phyloP scores from a whole-genome alignment of 2,888 invertebrate species.

The Netelia virgata region DNA sequence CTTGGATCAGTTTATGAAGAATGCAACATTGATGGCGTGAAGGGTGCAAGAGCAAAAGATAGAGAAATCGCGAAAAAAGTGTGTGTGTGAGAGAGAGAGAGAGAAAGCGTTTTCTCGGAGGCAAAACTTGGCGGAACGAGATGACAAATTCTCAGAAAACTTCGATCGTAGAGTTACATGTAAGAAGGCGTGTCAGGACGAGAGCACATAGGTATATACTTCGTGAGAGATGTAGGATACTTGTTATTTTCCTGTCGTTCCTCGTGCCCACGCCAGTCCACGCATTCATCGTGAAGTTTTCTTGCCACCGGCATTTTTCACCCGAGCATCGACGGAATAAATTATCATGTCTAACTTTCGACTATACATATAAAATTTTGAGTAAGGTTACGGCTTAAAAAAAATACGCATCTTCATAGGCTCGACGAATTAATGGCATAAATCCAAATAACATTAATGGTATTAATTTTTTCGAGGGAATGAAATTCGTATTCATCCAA shows the following conservation, averaged over 20 bases:
- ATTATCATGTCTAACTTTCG: not conserved
- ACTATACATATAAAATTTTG: too few species aligned
- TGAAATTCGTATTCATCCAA: too few species aligned
- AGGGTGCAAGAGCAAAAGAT: not conserved
- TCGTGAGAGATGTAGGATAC: not conserved
- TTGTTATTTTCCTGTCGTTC: not conserved
- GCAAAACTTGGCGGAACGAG: conserved; percentile 42
- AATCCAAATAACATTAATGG: too few species aligned
- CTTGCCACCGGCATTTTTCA: not conserved
- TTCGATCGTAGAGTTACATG: conserved; percentile 7
- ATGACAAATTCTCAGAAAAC: conserved; percentile 33
- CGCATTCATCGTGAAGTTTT: not conserved
- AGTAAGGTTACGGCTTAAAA: too few species aligned
- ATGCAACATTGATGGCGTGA: conserved; percentile 55
- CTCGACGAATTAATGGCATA: too few species aligned
- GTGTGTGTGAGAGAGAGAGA: not conserved
- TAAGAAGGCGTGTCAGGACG: conserved; percentile 3
- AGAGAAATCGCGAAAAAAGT: conserved; percentile 16
- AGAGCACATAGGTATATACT: not conserved
- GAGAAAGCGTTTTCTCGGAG: conserved; percentile 23
- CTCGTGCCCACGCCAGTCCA: not conserved
- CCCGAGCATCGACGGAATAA: not conserved
- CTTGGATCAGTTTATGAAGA: conserved; percentile 75
- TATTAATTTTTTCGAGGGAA: too few species aligned
- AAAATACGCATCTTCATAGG: too few species aligned